Conservation (phyloP, 2,113 vertebrate species). For the Chlorodrepanis virens region DNA sequence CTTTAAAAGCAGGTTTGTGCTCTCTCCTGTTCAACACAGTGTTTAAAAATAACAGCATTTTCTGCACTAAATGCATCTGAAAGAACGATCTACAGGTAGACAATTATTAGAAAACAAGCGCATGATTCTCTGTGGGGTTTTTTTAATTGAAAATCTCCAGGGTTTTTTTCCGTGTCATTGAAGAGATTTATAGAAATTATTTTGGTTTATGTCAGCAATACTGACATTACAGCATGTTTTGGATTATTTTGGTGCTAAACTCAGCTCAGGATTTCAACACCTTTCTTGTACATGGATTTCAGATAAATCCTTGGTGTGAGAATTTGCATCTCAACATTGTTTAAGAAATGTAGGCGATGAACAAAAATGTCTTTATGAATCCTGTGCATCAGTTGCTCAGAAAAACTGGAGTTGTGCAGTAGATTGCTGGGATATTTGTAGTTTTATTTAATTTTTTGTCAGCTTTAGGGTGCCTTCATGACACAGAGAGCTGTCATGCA, state of each 20-base stretch:
- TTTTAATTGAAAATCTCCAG: not conserved
- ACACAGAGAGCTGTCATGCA: not conserved
- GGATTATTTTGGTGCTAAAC: not conserved
- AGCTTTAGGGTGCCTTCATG: not conserved
- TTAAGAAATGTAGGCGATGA: not conserved
- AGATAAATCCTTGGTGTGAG: not conserved
- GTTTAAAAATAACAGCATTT: not conserved
- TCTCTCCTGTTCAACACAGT: not conserved
- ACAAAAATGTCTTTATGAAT: not conserved
- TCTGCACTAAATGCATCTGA: not conserved
- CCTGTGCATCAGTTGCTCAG: not conserved
- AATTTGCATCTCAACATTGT: not conserved
- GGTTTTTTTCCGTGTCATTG: not conserved
- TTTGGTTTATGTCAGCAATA: not conserved
- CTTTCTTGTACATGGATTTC: not conserved
- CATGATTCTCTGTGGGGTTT: fast-evolving
- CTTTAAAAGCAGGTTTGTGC: not conserved
- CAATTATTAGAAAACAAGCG: not conserved
- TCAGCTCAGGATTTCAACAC: not conserved
- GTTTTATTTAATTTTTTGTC: not conserved
- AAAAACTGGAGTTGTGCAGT: not conserved
- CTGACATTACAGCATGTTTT: not conserved
- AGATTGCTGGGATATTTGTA: not conserved
- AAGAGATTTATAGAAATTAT: not conserved
- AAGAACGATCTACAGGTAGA: not conserved